Evolutionary conservation across 2,113 vertebrate genomes (phyloP).

Genomic region (Cyphomyrus discorhynchus): DNA sequence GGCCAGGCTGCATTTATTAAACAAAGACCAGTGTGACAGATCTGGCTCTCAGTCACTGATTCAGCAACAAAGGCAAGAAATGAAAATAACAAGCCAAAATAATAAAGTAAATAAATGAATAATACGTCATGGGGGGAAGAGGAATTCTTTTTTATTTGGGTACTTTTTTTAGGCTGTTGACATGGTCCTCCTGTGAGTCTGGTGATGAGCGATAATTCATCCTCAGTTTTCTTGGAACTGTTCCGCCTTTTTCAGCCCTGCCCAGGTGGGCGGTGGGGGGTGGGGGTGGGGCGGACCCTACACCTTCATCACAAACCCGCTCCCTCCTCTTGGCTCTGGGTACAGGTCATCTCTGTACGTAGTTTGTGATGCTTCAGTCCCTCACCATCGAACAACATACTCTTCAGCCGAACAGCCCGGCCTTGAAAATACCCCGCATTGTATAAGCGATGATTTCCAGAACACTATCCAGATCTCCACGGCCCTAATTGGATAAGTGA

Average conservation of each 20-base stretch:
- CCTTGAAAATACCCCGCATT: background rate
- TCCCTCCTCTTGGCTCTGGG: background rate
- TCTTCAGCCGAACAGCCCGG: background rate
- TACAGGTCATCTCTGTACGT: background rate
- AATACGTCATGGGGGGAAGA: background rate
- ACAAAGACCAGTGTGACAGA: background rate
- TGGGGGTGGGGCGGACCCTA: too few species aligned
- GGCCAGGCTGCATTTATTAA: background rate
- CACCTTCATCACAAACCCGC: background rate
- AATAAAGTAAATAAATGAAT: slow-evolving; percentile 1
- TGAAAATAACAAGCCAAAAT: background rate
- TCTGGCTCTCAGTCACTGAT: background rate
- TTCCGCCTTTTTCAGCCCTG: background rate
- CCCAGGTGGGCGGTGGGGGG: background rate
- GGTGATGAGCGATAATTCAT: background rate
- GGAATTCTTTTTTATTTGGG: background rate
- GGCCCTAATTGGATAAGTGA: background rate
- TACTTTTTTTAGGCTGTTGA: background rate
- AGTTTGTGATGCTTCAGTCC: background rate
- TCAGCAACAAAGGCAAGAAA: background rate
- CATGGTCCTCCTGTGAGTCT: background rate
- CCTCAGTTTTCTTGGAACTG: background rate
- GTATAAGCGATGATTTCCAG: background rate
- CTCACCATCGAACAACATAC: background rate
- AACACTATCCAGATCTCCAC: background rate